phyloP scores from a whole-genome alignment of 2,797 vertebrate genomes.

The Sebastes dallii region DNA sequence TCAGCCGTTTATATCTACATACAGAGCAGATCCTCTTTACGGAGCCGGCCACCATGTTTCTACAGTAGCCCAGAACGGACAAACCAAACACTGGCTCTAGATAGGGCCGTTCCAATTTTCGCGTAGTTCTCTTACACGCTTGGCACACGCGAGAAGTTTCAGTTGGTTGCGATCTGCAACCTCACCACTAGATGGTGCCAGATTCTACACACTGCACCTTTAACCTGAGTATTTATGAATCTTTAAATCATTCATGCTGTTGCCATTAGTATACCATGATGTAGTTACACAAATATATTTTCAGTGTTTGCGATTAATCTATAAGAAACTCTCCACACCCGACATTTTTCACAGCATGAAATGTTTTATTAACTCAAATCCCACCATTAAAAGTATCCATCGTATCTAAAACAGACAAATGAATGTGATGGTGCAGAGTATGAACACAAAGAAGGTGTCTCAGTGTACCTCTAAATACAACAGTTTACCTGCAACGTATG shows the following conservation, averaged over 20 bases:
- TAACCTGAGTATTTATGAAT: neutral
- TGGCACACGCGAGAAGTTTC: too few relatives aligned
- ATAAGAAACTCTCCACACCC: neutral
- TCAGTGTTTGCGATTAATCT: neutral
- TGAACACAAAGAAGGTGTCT: constrained; percentile 1
- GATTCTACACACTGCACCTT: too few relatives aligned
- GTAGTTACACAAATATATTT: neutral
- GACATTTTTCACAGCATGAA: constrained; percentile 15
- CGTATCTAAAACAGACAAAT: neutral
- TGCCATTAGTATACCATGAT: neutral
- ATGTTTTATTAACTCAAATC: constrained; percentile 44
- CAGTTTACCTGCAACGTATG: neutral
- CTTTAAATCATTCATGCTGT: neutral
- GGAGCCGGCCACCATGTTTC: neutral
- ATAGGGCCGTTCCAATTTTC: rapidly evolving
- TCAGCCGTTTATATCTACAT: neutral
- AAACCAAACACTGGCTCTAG: too few relatives aligned
- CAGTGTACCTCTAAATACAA: constrained; percentile 15
- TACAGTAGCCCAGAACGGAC: neutral
- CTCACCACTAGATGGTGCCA: neutral
- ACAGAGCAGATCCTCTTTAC: neutral
- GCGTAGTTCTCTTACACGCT: too few relatives aligned
- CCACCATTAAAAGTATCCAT: neutral
- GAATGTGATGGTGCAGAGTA: neutral
- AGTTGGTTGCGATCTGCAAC: too few relatives aligned